Evolutionary conservation across 92 coral and sea anemone genomes (phyloP).

Genomic region (Epizoanthus scotinus): DNA sequence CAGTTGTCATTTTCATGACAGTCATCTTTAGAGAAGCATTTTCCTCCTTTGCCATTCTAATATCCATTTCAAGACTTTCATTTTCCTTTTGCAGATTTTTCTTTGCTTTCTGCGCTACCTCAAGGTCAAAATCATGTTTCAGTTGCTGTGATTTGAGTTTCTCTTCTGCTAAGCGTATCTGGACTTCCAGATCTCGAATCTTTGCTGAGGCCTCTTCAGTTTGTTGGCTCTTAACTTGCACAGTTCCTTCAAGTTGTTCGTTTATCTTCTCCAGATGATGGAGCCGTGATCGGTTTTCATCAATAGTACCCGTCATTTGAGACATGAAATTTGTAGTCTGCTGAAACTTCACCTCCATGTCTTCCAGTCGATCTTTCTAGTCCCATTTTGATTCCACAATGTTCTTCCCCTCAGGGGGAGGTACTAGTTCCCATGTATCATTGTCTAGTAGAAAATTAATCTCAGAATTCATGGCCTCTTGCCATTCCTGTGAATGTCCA

Average conservation of each 20-base stretch:
- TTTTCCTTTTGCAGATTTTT: conserved; percentile 62
- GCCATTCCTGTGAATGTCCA: conserved; percentile 37
- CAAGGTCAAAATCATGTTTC: conserved; percentile 83
- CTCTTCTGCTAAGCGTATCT: conserved; percentile 53
- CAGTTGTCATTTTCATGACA: conserved; percentile 80
- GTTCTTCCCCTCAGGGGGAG: conserved; percentile 16
- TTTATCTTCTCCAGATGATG: conserved; percentile 71
- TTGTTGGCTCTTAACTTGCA: conserved; percentile 74
- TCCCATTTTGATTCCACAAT: conserved; percentile 77
- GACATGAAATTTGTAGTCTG: conserved; percentile 55
- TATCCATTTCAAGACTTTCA: conserved; percentile 65
- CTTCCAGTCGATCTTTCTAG: conserved; percentile 92
- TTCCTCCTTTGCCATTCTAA: conserved; percentile 68
- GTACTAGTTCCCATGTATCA: conserved; percentile 44
- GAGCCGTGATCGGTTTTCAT: conserved; percentile 67
- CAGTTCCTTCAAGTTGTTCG: conserved; percentile 78
- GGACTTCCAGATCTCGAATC: conserved; percentile 71
- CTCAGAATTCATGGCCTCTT: conserved; percentile 41
- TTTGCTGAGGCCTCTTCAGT: conserved; percentile 79
- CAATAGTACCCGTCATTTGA: conserved; percentile 56
- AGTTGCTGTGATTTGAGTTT: conserved; percentile 64
- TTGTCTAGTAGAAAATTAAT: conserved; percentile 24
- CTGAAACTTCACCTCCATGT: conserved; percentile 68
- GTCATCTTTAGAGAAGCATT: conserved; percentile 70
- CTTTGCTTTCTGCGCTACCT: conserved; percentile 65